These are phyloP conservation scores for Ptilodon capucinus DNA, from an alignment of 2,888 invertebrate genomes.

Conservation along the genomic window DNA sequence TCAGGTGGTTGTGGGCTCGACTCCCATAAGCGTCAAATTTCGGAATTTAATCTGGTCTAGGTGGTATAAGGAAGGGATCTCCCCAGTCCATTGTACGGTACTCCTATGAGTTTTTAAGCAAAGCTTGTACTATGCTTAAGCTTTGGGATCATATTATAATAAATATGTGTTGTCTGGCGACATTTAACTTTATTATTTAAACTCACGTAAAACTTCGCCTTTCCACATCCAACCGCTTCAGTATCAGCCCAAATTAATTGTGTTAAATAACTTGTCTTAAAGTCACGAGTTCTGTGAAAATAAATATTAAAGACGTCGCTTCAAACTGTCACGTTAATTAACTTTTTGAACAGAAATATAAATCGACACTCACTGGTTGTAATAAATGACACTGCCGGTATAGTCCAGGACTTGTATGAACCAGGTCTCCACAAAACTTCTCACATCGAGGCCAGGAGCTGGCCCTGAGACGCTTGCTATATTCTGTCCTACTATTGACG, in stretches of 20 bases:
- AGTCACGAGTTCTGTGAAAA: constrained; percentile 48
- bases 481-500: constrained; percentile 59
- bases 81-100: too few relatives aligned
- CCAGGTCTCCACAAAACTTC: constrained; percentile 69
- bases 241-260: constrained; percentile 75
- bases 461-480: constrained; percentile 58
- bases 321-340: neutral
- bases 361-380: constrained; percentile 55
- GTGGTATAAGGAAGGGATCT: too few relatives aligned
- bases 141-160: too few relatives aligned
- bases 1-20: too few relatives aligned
- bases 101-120: too few relatives aligned
- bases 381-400: constrained; percentile 57
- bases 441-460: constrained; percentile 52
- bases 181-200: neutral
- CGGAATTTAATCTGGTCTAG: too few relatives aligned
- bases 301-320: neutral
- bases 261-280: constrained; percentile 57
- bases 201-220: constrained; percentile 64
- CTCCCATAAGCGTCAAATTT: too few relatives aligned
- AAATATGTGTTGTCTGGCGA: too few relatives aligned
- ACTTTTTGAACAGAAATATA: neutral
- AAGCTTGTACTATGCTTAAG: too few relatives aligned
- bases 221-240: constrained; percentile 66
- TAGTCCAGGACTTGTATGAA: constrained; percentile 62